Evolutionary conservation across 53 echinoderm and acorn worm genomes (phyloP).

Genomic region (Stichopus horrens): DNA sequence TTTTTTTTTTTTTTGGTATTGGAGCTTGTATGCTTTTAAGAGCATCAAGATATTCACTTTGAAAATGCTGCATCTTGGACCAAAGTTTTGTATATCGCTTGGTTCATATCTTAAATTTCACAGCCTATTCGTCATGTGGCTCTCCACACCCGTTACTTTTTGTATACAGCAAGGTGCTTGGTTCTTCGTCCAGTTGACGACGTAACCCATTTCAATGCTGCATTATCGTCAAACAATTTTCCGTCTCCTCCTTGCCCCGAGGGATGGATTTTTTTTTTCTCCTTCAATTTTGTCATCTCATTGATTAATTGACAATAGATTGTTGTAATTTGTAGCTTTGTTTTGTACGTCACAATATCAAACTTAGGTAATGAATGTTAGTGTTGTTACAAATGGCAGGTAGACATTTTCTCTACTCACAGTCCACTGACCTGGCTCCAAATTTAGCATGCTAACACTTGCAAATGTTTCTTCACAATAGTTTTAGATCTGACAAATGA

Average conservation of each 20-base stretch:
- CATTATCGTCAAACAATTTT: neutral
- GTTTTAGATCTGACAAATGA: too few species aligned
- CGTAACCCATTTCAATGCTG: neutral
- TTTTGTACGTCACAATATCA: too few species aligned
- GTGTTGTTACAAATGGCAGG: too few species aligned
- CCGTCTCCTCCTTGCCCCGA: neutral
- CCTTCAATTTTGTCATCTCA: neutral
- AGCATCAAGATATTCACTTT: neutral
- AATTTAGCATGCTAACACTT: too few species aligned
- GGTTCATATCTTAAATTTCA: neutral
- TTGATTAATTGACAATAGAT: neutral
- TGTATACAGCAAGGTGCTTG: neutral
- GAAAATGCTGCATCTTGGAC: neutral
- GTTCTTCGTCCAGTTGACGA: neutral
- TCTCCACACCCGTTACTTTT: neutral
- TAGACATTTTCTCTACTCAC: too few species aligned
- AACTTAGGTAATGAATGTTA: too few species aligned
- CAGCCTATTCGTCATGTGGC: neutral
- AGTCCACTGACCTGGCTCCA: too few species aligned
- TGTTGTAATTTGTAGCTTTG: too few species aligned
- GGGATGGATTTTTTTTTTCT: neutral
- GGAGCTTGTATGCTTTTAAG: neutral
- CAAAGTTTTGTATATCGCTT: neutral
- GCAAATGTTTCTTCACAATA: too few species aligned
- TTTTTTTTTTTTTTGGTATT: too few species aligned